phyloP scores from a whole-genome alignment of 2,797 vertebrate species.

The Sitta carolinensis region DNA sequence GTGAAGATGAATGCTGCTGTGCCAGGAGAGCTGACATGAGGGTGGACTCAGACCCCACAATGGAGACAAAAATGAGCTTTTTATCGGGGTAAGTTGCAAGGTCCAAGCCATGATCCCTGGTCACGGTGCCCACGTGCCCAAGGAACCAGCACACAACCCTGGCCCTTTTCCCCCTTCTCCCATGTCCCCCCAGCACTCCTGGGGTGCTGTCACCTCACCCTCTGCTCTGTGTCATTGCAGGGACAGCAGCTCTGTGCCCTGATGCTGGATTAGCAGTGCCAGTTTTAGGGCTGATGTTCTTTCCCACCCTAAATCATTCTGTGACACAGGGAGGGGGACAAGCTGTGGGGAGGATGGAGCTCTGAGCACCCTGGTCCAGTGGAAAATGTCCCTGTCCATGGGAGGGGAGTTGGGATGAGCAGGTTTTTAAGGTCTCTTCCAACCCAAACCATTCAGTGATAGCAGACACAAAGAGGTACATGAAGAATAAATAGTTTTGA shows the following conservation, averaged over 20 bases:
- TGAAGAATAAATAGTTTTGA: not conserved
- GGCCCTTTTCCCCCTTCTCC: not conserved
- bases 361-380: not conserved
- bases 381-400: not conserved
- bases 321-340: not conserved
- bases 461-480: not conserved
- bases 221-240: not conserved
- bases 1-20: not conserved
- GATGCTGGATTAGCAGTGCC: not conserved
- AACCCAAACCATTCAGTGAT: not conserved
- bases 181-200: not conserved
- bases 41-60: fast-evolving
- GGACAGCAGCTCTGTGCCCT: fast-evolving
- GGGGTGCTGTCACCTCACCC: not conserved
- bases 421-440: not conserved
- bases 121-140: fast-evolving
- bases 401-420: not conserved
- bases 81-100: not conserved
- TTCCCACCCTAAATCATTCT: not conserved
- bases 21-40: not conserved
- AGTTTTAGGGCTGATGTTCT: too few relatives aligned
- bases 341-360: not conserved
- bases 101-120: too few relatives aligned
- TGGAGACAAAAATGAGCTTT: not conserved
- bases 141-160: not conserved